Base-by-base conservation (phyloP, 2,888 invertebrate species). In the Theodoxus fluviatilis region DNA sequence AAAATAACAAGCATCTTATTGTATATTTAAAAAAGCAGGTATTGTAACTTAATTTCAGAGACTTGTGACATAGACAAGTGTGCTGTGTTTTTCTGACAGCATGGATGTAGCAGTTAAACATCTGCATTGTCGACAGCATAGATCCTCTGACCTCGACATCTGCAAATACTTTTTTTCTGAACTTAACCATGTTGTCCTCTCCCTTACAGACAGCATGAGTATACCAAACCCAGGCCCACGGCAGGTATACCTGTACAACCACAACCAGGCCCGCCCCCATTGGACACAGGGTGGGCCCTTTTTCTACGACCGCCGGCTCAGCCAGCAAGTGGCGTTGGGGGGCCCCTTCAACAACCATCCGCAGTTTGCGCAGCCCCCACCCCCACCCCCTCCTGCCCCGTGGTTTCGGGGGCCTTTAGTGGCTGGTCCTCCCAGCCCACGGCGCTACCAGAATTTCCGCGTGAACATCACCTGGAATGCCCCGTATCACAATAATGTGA, bases 221-320 rank as follows among this genome's bases (percentile, higher is more conserved):
- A 75, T 75, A 74, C 76, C 74, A 52, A 75, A 73, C 67, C 74
- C 73, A 71, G 76, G 75, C 35, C 52, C 73, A 37, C 74, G 74
- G 12, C 76, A 76, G 71, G 73, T 76, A 52, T 76, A 75, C 69
- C 68, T 76, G 18, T 76, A 76, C 64, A 72, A 76, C 49, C 76
- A 76, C 64, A 72, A 76, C 49, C 76, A 76, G 57, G 75, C 75
- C 37, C 69, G 76, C 4, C 75, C 73, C 3, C 76, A 76, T 69
- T 76, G 76, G 76, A 73, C 76, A 43, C 76, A 76, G 47, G 75
- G 75, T 38, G 76, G 76, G 28, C 76, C 76, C 12, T 67, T 76
- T 22, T 76, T 75, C 67, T 76, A 76, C 69, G 74, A 75, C 49
- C 76, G 73, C 38, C 69, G 76, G 67, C 71, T 75, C 63, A 72